These are phyloP conservation scores for Semaprochilodus insignis DNA, from an alignment of 2,797 vertebrate genomes.

Conservation along the genomic window DNA sequence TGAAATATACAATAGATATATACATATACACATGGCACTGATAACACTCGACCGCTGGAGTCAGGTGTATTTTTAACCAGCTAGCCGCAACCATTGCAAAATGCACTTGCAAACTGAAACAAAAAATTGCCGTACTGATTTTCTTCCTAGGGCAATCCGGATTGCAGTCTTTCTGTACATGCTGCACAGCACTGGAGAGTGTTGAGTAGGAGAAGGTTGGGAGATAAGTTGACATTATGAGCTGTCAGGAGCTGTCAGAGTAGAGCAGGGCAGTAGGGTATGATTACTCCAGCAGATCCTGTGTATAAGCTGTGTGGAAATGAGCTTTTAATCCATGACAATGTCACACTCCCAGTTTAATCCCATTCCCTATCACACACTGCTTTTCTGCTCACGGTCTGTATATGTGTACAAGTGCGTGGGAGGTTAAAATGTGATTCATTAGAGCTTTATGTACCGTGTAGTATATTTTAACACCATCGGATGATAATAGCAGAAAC, in stretches of 20 bases:
- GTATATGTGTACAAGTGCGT: constrained; percentile 10
- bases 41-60: background rate
- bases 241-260: constrained; percentile 41
- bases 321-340: constrained; percentile 61
- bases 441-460: background rate
- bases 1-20: background rate
- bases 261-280: constrained; percentile 12
- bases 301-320: constrained; percentile 49
- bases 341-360: constrained; percentile 57
- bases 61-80: background rate
- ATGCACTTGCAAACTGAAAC: background rate
- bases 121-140: background rate
- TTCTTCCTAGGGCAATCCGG: background rate
- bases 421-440: background rate
- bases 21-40: too few relatives aligned
- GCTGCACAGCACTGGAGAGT: background rate
- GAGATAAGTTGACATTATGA: constrained; percentile 36
- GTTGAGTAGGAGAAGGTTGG: constrained; percentile 35
- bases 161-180: constrained; percentile 17
- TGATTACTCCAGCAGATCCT: constrained; percentile 36
- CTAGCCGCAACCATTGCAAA: background rate
- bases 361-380: constrained; percentile 56
- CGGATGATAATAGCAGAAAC: background rate
- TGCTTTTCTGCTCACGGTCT: constrained; percentile 24
- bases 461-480: background rate